Evolutionary conservation across 2,113 vertebrate genomes (phyloP).

Genomic region (Varanus salvator): DNA sequence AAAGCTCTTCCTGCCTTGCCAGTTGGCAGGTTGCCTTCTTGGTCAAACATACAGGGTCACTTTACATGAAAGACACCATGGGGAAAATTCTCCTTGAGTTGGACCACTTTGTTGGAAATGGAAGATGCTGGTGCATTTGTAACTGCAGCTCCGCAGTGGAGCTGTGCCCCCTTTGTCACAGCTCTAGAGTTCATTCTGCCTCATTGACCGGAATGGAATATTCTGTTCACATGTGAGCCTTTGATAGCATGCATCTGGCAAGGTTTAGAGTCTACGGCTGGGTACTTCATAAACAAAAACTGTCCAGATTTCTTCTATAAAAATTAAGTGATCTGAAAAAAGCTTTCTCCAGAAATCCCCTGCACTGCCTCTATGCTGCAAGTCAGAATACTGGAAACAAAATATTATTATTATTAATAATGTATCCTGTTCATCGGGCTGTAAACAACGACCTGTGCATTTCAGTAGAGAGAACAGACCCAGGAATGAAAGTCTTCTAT

Average conservation of each 20-base stretch:
- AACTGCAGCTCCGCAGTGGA: conserved; percentile 18
- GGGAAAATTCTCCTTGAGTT: not conserved
- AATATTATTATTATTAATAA: not conserved
- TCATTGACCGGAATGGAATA: not conserved
- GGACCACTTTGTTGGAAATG: conserved; percentile 38
- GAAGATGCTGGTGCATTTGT: not conserved
- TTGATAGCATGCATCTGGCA: not conserved
- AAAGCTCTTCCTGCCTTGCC: accelerated
- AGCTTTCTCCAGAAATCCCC: not conserved
- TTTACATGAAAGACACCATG: not conserved
- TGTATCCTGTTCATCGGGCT: not conserved
- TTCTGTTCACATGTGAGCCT: not conserved
- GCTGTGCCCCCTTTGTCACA: conserved; percentile 30
- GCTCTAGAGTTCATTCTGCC: not conserved
- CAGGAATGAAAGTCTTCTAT: not conserved
- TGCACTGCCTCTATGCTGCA: not conserved
- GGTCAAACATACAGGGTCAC: conserved; percentile 32
- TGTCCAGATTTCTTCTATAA: not conserved
- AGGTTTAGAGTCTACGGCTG: not conserved
- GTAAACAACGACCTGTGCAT: too few relatives aligned
- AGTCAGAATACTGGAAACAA: conserved; percentile 9
- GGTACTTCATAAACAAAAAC: not conserved
- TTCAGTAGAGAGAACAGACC: not conserved
- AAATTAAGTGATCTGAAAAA: not conserved
- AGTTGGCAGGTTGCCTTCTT: not conserved